Evolutionary conservation across 1,140 invertebrate genomes (phyloP).

Genomic region (Varroa destructor): DNA sequence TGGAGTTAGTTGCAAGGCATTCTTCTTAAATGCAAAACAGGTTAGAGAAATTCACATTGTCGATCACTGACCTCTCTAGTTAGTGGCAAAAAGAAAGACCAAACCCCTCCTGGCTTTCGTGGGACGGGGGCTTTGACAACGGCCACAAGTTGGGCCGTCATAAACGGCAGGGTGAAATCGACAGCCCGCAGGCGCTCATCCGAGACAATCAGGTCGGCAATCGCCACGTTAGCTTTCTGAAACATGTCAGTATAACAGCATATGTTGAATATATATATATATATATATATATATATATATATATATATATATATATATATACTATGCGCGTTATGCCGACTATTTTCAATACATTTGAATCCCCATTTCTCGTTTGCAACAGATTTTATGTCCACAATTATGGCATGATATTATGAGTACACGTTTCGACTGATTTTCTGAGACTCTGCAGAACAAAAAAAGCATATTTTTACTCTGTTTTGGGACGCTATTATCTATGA

Average conservation of each 20-base stretch:
- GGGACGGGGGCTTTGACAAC: not conserved
- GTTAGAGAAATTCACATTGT: not conserved
- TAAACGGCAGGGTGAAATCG: constrained; percentile 89
- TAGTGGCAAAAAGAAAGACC: constrained; percentile 4
- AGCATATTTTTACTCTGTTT: no score
- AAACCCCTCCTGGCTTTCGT: constrained; percentile 18
- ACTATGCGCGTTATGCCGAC: no score
- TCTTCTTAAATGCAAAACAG: not conserved
- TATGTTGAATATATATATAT: no score
- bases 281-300: no score
- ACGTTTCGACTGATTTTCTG: no score
- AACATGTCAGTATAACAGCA: not conserved
- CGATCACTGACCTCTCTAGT: not conserved
- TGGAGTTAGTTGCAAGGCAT: not conserved
- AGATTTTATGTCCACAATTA: no score
- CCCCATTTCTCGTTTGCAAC: no score
- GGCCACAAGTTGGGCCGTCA: constrained; percentile 52
- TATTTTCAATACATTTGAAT: no score
- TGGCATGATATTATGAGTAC: no score
- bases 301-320: no score
- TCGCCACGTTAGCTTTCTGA: constrained; percentile 68
- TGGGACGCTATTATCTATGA: no score
- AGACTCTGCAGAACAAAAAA: no score
- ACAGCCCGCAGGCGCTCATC: constrained; percentile 75
- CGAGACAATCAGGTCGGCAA: constrained; percentile 84